phyloP scores from a whole-genome alignment of 2,113 vertebrate species.

The Hemibagrus wyckioides region DNA sequence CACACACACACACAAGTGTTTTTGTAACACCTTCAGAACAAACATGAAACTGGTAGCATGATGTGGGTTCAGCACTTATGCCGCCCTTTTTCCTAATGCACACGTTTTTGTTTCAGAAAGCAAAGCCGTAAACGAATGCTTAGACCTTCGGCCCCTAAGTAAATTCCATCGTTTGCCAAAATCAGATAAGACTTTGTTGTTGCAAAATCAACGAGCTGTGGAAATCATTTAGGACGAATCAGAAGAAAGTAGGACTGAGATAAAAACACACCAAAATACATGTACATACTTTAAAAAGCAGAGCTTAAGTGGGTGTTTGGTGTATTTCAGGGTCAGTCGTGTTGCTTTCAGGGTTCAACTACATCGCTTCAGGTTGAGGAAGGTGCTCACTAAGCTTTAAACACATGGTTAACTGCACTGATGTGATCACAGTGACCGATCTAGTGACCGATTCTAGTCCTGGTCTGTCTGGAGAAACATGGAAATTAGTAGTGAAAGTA shows the following conservation, averaged over 20 bases:
- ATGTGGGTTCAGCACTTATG: slow-evolving; percentile 6
- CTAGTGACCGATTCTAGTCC: not conserved
- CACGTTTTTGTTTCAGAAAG: not conserved
- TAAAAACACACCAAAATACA: not conserved
- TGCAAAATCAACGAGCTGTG: not conserved
- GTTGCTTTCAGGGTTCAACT: not conserved
- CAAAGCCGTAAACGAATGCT: too few species aligned
- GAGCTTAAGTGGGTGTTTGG: not conserved
- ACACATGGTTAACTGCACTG: not conserved
- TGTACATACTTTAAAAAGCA: not conserved
- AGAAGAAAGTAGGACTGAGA: not conserved
- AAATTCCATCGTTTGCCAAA: not conserved
- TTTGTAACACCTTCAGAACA: slow-evolving; percentile 41
- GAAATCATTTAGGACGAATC: not conserved
- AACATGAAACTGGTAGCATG: slow-evolving; percentile 19
- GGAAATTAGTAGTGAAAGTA: not conserved
- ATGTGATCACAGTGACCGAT: not conserved
- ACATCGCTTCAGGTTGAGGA: not conserved
- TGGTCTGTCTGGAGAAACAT: not conserved
- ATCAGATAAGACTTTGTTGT: not conserved
- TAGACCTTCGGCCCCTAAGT: not conserved
- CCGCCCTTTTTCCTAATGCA: slow-evolving; percentile 5
- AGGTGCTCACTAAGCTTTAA: not conserved
- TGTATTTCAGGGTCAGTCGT: not conserved
- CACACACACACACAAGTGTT: slow-evolving; percentile 32